Conservation (phyloP, 1,140 invertebrate genomes). For the Callitettix versicolor region DNA sequence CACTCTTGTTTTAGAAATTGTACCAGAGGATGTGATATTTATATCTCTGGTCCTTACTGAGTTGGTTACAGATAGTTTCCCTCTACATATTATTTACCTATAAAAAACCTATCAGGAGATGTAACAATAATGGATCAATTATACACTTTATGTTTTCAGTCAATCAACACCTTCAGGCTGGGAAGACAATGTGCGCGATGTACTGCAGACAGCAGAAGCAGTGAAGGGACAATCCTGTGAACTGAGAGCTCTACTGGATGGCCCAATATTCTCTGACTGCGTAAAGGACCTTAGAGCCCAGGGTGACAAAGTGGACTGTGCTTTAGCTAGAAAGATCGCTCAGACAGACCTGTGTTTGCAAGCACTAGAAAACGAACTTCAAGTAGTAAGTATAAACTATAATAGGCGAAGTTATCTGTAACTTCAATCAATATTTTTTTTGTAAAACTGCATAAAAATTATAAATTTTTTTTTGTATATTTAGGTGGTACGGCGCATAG, state of each 20-base stretch:
- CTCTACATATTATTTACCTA: no score
- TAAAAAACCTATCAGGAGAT: no score
- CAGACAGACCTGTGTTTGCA: slow-evolving; percentile 52
- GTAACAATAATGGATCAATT: no score
- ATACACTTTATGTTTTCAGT: slow-evolving; percentile 31
- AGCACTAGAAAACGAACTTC: slow-evolving; percentile 53
- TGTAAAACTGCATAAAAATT: background rate
- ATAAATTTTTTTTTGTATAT: slow-evolving; percentile 9
- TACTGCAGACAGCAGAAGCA: slow-evolving; percentile 47
- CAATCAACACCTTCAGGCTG: slow-evolving; percentile 58
- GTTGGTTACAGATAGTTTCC: no score
- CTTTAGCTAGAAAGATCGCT: slow-evolving; percentile 45
- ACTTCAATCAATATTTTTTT: no score
- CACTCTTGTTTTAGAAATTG: no score
- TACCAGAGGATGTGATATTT: no score
- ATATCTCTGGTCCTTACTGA: no score
- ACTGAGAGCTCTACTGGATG: slow-evolving; percentile 47
- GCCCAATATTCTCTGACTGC: slow-evolving; percentile 46
- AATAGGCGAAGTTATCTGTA: no score
- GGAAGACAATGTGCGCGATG: slow-evolving; percentile 55
- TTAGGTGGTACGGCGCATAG: slow-evolving; percentile 49
- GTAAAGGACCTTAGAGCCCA: slow-evolving; percentile 58
- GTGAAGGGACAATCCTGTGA: slow-evolving; percentile 48
- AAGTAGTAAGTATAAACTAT: slow-evolving; percentile 36
- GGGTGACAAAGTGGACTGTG: slow-evolving; percentile 57